Evolutionary conservation across 1,140 invertebrate genomes (phyloP).

Genomic region (Spodoptera frugiperda): DNA sequence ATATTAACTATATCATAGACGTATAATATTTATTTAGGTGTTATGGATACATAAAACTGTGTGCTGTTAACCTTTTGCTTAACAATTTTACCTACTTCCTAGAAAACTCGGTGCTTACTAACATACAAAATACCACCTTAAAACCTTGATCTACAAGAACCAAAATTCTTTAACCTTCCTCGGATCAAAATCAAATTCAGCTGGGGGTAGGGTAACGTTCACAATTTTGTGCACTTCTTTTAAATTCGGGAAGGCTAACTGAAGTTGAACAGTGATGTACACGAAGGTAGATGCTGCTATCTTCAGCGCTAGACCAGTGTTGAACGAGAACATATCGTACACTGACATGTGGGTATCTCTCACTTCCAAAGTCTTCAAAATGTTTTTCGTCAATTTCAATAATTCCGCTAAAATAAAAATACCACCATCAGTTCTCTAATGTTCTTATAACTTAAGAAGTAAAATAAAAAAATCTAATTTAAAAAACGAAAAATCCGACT

Average conservation of each 20-base stretch:
- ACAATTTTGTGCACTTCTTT: slow-evolving; percentile 18
- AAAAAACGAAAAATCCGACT: too few relatives aligned
- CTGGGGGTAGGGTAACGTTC: neutral
- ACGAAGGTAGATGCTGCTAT: slow-evolving; percentile 61
- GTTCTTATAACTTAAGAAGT: neutral
- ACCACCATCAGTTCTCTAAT: neutral
- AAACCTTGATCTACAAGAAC: neutral
- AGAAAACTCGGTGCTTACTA: too few relatives aligned
- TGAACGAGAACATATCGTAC: slow-evolving; percentile 60
- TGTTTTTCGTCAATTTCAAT: slow-evolving; percentile 55
- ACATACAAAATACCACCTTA: too few relatives aligned
- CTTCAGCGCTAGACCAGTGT: slow-evolving; percentile 53
- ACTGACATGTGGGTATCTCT: slow-evolving; percentile 56
- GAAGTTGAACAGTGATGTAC: slow-evolving; percentile 67
- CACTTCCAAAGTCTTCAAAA: slow-evolving; percentile 55
- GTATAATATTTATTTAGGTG: too few relatives aligned
- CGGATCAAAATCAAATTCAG: slow-evolving; percentile 9
- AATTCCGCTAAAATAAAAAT: slow-evolving; percentile 59
- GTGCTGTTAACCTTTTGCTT: too few relatives aligned
- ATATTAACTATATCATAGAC: too few relatives aligned
- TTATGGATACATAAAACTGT: too few relatives aligned
- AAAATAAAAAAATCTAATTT: too few relatives aligned
- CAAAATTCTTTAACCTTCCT: slow-evolving; percentile 13
- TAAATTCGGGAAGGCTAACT: slow-evolving; percentile 50
- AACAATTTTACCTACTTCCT: neutral